These are phyloP conservation scores for Ganaspis brasiliensis DNA, from an alignment of 2,888 invertebrate genomes.

Conservation along the genomic window DNA sequence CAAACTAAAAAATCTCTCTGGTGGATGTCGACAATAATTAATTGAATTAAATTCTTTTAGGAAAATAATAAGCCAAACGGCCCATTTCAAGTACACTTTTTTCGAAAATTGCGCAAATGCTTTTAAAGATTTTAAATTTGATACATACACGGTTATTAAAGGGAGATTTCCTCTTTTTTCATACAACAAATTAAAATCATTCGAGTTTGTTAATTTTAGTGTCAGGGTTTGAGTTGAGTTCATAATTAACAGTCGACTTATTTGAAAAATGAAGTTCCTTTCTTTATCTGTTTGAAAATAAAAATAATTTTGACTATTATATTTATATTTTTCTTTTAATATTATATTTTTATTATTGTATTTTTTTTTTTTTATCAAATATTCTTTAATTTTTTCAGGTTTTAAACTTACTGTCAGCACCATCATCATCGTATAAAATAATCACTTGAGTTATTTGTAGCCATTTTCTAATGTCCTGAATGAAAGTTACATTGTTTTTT, in stretches of 20 bases:
- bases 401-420: neutral
- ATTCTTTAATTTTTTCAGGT: neutral
- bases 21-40: neutral
- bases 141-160: neutral
- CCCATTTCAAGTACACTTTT: conserved; percentile 1
- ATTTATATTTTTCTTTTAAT: too few species aligned
- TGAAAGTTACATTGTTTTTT: neutral
- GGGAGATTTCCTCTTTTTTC: neutral
- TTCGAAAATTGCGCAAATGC: neutral
- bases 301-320: neutral
- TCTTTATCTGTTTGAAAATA: neutral
- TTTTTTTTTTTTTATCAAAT: neutral
- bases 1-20: neutral
- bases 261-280: neutral
- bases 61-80: neutral
- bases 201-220: neutral
- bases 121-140: neutral
- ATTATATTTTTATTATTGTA: too few species aligned
- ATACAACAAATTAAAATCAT: neutral
- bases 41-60: neutral
- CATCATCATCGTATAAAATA: neutral
- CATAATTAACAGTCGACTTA: neutral
- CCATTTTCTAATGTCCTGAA: conserved; percentile 1
- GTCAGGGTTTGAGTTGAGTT: neutral
- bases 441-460: conserved; percentile 1